phyloP scores from a whole-genome alignment of 2,888 invertebrate species.

The Hirtodrosophila histrioides region DNA sequence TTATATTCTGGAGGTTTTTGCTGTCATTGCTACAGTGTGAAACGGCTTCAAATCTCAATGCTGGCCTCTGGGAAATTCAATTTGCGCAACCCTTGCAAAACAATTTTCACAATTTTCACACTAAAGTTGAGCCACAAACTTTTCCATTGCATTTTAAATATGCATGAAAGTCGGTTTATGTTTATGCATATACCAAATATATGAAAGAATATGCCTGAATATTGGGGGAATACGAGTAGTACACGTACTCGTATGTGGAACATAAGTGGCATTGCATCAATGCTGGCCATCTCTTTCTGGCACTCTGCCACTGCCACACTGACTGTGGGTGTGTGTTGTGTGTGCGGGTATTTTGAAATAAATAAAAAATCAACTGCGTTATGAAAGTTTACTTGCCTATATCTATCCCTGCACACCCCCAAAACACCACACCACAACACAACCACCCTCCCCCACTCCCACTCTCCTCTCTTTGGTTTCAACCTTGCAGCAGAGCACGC shows the following conservation, averaged over 20 bases:
- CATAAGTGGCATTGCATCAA: conserved; percentile 39
- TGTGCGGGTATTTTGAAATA: not conserved
- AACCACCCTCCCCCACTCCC: not conserved
- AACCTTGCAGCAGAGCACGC: not conserved
- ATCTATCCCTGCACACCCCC: too few relatives aligned
- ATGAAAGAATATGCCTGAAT: not conserved
- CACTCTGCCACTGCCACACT: too few relatives aligned
- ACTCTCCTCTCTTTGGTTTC: not conserved
- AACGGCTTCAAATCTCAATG: conserved; percentile 24
- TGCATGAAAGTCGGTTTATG: conserved; percentile 55
- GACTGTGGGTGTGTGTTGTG: too few relatives aligned
- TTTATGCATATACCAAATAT: conserved; percentile 48
- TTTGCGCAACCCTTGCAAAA: conserved; percentile 51
- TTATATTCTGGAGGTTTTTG: not conserved
- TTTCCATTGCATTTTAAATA: conserved; percentile 66
- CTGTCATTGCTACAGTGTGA: conserved; percentile 14
- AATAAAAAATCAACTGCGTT: conserved; percentile 39
- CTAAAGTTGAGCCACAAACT: conserved; percentile 60
- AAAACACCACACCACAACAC: not conserved
- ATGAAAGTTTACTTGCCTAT: conserved; percentile 36
- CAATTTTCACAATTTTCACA: conserved; percentile 61
- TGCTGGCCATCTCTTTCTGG: conserved; percentile 3
- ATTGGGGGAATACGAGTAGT: not conserved
- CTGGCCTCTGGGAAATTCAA: conserved; percentile 59
- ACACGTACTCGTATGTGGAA: not conserved